phyloP scores from a whole-genome alignment of 2,797 vertebrate genomes.

The Gymnopithys bicolor region DNA sequence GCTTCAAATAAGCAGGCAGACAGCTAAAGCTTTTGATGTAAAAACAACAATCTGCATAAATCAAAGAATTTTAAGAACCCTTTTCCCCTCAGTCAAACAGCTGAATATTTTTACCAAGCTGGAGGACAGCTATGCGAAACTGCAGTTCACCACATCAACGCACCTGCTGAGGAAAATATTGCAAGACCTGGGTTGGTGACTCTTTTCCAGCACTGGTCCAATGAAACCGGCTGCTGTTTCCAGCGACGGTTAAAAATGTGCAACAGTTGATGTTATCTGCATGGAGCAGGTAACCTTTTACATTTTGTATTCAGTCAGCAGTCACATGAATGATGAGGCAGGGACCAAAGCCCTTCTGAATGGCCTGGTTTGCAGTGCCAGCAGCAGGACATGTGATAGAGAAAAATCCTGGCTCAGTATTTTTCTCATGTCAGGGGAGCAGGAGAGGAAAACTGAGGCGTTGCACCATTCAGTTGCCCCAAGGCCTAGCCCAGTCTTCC shows the following conservation, averaged over 20 bases:
- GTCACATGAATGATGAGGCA: conserved; percentile 51
- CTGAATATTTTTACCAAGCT: background rate
- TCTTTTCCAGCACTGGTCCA: conserved; percentile 1
- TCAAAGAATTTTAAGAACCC: background rate
- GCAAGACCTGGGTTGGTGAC: background rate
- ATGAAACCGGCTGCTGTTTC: conserved; percentile 8
- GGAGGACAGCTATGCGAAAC: background rate
- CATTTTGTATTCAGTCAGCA: conserved; percentile 41
- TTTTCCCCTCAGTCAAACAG: background rate
- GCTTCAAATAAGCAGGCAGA: background rate
- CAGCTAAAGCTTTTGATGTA: background rate
- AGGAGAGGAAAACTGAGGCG: background rate
- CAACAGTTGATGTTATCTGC: conserved; percentile 54
- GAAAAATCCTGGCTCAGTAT: conserved; percentile 23
- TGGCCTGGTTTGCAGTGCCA: background rate
- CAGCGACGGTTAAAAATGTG: background rate
- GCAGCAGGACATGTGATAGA: conserved; percentile 24
- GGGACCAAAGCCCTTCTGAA: conserved; percentile 25
- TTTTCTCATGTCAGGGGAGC: background rate
- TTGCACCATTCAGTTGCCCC: background rate
- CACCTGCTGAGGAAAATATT: conserved; percentile 5
- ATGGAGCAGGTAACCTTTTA: background rate
- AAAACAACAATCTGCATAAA: background rate
- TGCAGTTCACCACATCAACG: background rate
- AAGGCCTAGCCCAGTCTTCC: background rate